Evolutionary conservation across 2,888 invertebrate species (phyloP).

Genomic region (Scotopteryx bipunctaria): DNA sequence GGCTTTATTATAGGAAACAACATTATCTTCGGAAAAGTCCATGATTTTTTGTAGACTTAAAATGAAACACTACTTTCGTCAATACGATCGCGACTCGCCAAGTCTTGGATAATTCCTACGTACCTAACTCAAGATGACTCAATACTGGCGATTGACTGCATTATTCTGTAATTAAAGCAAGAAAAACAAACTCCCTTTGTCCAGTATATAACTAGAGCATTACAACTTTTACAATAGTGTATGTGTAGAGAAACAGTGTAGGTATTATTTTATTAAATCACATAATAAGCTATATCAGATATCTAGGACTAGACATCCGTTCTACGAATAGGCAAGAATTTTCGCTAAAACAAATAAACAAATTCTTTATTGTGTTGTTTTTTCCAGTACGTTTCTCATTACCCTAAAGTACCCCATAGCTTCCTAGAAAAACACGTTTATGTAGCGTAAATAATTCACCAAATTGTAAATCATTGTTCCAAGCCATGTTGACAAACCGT

Average conservation of each 20-base stretch:
- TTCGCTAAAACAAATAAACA: neutral
- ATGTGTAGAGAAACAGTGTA: no score
- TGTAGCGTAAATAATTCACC: slow-evolving; percentile 34
- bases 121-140: slow-evolving; percentile 7
- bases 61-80: neutral
- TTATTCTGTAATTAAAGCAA: slow-evolving; percentile 29
- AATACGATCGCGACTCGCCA: neutral
- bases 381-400: slow-evolving; percentile 1
- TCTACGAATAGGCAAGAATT: neutral
- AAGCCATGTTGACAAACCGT: slow-evolving; percentile 51
- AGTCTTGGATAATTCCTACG: neutral
- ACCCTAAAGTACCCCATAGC: neutral
- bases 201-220: slow-evolving; percentile 15
- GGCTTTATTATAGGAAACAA: neutral
- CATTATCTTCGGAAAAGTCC: neutral
- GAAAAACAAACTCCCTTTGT: slow-evolving; percentile 26
- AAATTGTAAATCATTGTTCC: slow-evolving; percentile 44
- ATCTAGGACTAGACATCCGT: neutral
- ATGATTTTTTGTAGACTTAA: neutral
- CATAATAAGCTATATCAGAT: neutral
- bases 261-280: neutral
- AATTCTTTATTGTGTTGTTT: slow-evolving; percentile 1
- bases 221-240: neutral
- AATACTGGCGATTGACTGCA: slow-evolving; percentile 8
- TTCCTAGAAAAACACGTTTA: slow-evolving; percentile 26